Conservation (phyloP, 1,140 invertebrate genomes). For the Reticulitermes speratus region DNA sequence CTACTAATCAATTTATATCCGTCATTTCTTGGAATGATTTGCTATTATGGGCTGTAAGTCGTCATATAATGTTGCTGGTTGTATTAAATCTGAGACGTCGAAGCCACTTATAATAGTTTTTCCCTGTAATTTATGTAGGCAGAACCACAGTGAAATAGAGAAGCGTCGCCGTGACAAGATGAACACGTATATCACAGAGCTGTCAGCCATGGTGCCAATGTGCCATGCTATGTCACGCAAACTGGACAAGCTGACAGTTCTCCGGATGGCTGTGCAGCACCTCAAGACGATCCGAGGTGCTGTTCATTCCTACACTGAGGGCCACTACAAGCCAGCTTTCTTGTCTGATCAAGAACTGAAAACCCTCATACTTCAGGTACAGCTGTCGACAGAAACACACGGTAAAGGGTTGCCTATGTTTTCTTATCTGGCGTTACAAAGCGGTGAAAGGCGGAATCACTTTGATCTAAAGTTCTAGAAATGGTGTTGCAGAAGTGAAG, state of each 20-base stretch:
- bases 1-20: no score
- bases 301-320: conserved; percentile 76
- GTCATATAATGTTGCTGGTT: no score
- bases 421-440: no score
- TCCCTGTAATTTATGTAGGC: conserved; percentile 50
- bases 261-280: conserved; percentile 93
- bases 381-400: conserved; percentile 20
- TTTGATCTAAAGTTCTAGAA: no score
- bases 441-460: no score
- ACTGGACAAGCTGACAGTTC: conserved; percentile 89
- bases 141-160: conserved; percentile 96
- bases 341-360: conserved; percentile 88
- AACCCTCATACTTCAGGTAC: conserved; percentile 71
- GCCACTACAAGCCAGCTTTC: conserved; percentile 82
- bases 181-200: conserved; percentile 92
- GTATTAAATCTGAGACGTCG: no score
- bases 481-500: no score
- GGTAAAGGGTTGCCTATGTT: no score
- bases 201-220: conserved; percentile 90
- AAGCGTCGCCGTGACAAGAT: conserved; percentile 92
- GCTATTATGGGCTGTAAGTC: no score
- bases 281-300: conserved; percentile 77
- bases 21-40: no score
- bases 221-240: conserved; percentile 90
- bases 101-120: no score